These are phyloP conservation scores for Enteromius argenteus DNA, from an alignment of 2,797 vertebrate genomes.

Conservation along the genomic window DNA sequence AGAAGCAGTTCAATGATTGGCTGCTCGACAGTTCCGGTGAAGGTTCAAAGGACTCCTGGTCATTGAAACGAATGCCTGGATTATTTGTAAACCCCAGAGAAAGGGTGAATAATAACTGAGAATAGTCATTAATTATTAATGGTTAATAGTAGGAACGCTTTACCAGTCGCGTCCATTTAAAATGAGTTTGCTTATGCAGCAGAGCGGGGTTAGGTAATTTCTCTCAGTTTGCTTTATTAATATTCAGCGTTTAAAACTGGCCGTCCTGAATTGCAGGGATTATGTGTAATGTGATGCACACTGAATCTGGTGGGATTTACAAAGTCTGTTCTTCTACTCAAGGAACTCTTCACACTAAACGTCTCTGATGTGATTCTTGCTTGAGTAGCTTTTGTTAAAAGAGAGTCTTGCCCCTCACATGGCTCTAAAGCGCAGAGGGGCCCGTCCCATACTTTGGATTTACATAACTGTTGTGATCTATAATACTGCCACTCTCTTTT, in stretches of 20 bases:
- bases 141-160: constrained; percentile 13
- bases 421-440: constrained; percentile 26
- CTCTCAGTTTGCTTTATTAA: not conserved
- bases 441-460: constrained; percentile 26
- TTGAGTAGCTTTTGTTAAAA: constrained; percentile 58
- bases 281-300: constrained; percentile 30
- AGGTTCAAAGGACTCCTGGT: not conserved
- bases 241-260: constrained; percentile 17
- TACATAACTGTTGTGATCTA: constrained; percentile 36
- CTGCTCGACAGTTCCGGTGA: not conserved
- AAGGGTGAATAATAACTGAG: not conserved
- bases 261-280: constrained; percentile 10
- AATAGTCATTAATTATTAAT: constrained; percentile 37
- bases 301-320: constrained; percentile 27
- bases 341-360: constrained; percentile 37
- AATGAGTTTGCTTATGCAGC: not conserved
- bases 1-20: constrained; percentile 28
- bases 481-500: constrained; percentile 13
- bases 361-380: constrained; percentile 50
- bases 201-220: not conserved
- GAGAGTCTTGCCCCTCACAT: constrained; percentile 41
- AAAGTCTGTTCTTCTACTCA: constrained; percentile 24
- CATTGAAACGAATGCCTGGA: not conserved
- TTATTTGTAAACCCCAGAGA: constrained; percentile 20
- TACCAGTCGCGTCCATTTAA: not conserved